These are phyloP conservation scores for Megalops atlanticus DNA, from an alignment of 2,113 vertebrate species.

Conservation along the genomic window DNA sequence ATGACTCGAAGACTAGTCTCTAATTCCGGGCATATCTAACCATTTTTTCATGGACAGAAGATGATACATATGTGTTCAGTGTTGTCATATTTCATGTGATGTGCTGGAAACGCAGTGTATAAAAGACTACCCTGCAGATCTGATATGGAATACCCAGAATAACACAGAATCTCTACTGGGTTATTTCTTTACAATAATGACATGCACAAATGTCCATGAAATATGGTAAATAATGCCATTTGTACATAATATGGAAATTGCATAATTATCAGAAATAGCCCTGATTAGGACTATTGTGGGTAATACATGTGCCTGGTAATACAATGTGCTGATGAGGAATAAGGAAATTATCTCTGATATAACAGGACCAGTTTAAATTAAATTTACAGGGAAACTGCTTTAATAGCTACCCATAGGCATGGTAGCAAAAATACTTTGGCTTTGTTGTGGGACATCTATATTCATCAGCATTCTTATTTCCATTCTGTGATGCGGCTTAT, in stretches of 20 bases:
- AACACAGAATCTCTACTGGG: too few relatives aligned
- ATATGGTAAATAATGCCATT: too few relatives aligned
- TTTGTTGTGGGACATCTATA: constrained; percentile 15
- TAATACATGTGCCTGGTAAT: background rate
- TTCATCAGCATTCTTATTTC: background rate
- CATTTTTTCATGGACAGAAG: background rate
- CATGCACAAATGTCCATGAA: too few relatives aligned
- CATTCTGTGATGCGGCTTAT: constrained; percentile 2
- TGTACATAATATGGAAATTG: background rate
- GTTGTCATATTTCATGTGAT: too few relatives aligned
- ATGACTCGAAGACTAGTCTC: background rate
- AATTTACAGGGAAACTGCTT: background rate
- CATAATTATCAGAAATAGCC: background rate
- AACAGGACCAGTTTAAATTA: background rate
- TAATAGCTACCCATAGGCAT: constrained; percentile 15
- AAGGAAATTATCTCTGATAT: background rate
- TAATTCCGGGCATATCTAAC: background rate
- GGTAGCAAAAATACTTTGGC: background rate
- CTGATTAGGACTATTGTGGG: background rate
- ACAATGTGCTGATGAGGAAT: background rate
- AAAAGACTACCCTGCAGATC: too few relatives aligned
- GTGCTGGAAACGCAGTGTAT: too few relatives aligned
- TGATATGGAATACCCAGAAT: too few relatives aligned
- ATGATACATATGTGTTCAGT: too few relatives aligned
- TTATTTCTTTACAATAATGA: too few relatives aligned